Base-by-base conservation (phyloP, 2,888 invertebrate species). In the Orthonevra nobilis region DNA sequence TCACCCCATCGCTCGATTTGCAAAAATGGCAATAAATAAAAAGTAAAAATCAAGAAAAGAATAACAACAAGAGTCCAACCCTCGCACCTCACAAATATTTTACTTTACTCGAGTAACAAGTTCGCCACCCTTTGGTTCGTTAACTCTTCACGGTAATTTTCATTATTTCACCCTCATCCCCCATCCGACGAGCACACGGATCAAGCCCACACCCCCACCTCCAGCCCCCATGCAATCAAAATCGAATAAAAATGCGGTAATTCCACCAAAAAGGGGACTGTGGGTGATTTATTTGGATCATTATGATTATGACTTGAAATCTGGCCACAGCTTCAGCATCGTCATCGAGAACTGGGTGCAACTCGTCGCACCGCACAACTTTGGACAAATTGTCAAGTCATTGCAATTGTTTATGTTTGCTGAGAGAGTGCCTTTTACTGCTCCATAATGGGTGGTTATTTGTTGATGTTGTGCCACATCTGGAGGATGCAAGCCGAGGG, bases 91-190 rank as follows among this genome's bases (percentile, higher is more conserved):
- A 64, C 69, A 69, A 75, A 75, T 54, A 75, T 68, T 64, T 63
- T 70, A 63, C 44, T 63, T 36, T 38, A n/a, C n/a, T n/a, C n/a
- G 56, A 69, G 81, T 81, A 83, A 82, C 82, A 84, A 85, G 83
- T 84, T 83, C 64, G 50, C 73, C 81, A 81, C 73, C 85, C 83
- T 85, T 82, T 82, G 85, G 86, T 85, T 85, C 86, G 85, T 85
- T 85, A 86, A 84, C 83, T 86, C 84, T 84, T 85, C 73, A 84
- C 83, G 85, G 85, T 83, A 83, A 84, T 83, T 82, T 82, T 46
- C 54, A 73, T 61, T 61, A 56, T n/a, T n/a, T n/a, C n/a, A n/a
- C n/a, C n/a, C n/a, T n/a, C 12, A 23, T n/a, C n/a, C n/a, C 70
- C 42, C 50, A 56, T 42, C 63, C 52, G 42, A 63, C 44, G 32